Evolutionary conservation across 30 jellyfish, hydroid and myxozoan genomes (phyloP), one percentile per base, ranked within the genome.

Genomic region (Nemopilema nomurai): DNA sequence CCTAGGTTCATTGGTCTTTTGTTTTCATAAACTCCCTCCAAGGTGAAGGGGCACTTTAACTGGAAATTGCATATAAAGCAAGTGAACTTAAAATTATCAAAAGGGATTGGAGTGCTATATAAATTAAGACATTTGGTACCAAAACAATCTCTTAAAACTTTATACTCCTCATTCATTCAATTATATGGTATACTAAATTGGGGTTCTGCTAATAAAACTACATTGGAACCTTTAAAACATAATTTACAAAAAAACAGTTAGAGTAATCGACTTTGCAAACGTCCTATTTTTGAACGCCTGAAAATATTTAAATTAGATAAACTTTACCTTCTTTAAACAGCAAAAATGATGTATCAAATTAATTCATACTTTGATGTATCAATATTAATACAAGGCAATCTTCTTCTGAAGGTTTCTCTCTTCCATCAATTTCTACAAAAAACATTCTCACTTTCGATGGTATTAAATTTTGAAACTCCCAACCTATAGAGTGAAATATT

Each of bases 381-480:
- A 41, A 41, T 6, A 41, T 3, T 41, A 41, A 41, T 41, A 41
- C 57, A 41, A 41, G 57, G 13, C 79, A 78, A n/a, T 71, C 81
- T 71, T 71, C 63, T 27, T 71, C 81, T 71, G 81, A 28, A 79
- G 80, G 71, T 1, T 64, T 79, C 62, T 79, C 70, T 25, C 80
- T 79, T 79, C 89, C 49, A 50, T 62, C 89, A 8, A 79, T 62
- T 28, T 65, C 80, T 26, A 79, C 80, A 79, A 63, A 50, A 65
- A 66, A 49, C 62, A 62, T 79, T 79, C 71, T 79, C 28, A 79
- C 71, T 53, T 79, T 62, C 67, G 80, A 62, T 79, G 89, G 80
- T 0, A 79, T 79, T 31, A 28, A 79, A 50, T 65, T 79, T 8
- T 62, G 89, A 80, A 79, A 79, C 53, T 79, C 89, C 32, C 89